Evolutionary conservation across 1,140 invertebrate genomes (phyloP).

Genomic region (Drosophila mayri): DNA sequence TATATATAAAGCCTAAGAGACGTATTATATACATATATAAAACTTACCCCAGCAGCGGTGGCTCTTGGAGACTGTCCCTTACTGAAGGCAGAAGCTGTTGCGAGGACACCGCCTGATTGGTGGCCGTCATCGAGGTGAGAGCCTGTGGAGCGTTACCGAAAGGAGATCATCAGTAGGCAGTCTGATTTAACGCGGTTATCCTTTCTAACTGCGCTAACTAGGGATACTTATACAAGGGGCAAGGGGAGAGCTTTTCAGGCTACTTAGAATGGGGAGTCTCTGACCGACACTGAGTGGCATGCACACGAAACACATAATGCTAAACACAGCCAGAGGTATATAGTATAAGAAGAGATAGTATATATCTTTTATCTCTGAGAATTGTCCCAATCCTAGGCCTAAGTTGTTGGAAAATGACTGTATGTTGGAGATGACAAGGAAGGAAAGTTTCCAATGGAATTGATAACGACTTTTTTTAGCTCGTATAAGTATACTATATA

Average conservation of each 20-base stretch:
- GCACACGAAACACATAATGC: slow-evolving; percentile 48
- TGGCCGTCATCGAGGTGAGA: slow-evolving; percentile 88
- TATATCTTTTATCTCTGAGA: background rate
- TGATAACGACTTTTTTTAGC: background rate
- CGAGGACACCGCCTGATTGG: slow-evolving; percentile 86
- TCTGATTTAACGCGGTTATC: background rate
- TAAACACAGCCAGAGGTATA: slow-evolving; percentile 14
- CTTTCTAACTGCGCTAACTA: slow-evolving; percentile 49
- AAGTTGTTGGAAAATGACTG: background rate
- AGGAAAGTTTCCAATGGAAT: background rate
- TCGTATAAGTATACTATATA: no score
- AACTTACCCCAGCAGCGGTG: slow-evolving; percentile 73
- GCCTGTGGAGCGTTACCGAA: slow-evolving; percentile 86
- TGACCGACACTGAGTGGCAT: slow-evolving; percentile 38
- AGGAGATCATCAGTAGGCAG: background rate
- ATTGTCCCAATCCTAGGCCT: slow-evolving; percentile 1
- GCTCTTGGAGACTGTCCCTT: slow-evolving; percentile 89
- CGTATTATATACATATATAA: no score
- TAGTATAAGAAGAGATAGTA: slow-evolving; percentile 5
- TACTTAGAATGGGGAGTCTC: slow-evolving; percentile 19
- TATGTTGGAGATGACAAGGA: background rate
- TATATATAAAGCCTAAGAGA: background rate
- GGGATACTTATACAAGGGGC: slow-evolving; percentile 11
- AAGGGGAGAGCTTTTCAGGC: slow-evolving; percentile 4
- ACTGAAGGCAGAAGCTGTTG: slow-evolving; percentile 87